These are phyloP conservation scores for Oreortyx pictus DNA, from an alignment of 2,797 vertebrate genomes.

Conservation along the genomic window DNA sequence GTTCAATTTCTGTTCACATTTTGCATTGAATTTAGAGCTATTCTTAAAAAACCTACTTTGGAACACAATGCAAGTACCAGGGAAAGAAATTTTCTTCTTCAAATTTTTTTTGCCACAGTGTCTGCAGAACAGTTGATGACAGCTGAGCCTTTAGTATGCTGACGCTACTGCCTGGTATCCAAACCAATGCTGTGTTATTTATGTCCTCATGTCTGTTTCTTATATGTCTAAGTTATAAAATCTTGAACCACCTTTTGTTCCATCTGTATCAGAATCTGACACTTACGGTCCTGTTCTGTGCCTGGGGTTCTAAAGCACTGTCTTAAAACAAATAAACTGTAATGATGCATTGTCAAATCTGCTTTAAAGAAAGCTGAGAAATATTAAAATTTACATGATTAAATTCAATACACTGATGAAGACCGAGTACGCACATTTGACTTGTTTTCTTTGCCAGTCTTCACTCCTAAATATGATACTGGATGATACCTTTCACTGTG, in stretches of 20 bases:
- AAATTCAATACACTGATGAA: neutral
- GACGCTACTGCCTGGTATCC: constrained; percentile 15
- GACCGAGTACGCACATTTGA: neutral
- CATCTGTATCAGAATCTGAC: neutral
- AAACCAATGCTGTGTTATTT: neutral
- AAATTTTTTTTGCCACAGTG: neutral
- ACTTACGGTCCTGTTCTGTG: neutral
- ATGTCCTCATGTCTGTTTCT: neutral
- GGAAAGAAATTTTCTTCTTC: neutral
- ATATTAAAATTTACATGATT: neutral
- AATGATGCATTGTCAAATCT: neutral
- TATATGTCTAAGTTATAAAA: neutral
- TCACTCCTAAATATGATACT: neutral
- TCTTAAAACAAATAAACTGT: neutral
- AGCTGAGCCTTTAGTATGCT: neutral
- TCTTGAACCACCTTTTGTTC: neutral
- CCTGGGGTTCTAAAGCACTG: neutral
- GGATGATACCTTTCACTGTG: neutral
- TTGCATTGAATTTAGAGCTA: neutral
- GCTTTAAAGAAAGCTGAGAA: neutral
- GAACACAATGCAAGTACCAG: neutral
- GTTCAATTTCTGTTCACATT: neutral
- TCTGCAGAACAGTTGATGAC: neutral
- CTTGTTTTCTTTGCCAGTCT: neutral
- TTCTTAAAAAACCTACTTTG: neutral